Conservation (phyloP, 1,140 invertebrate genomes). For the Brachionus angularis region DNA sequence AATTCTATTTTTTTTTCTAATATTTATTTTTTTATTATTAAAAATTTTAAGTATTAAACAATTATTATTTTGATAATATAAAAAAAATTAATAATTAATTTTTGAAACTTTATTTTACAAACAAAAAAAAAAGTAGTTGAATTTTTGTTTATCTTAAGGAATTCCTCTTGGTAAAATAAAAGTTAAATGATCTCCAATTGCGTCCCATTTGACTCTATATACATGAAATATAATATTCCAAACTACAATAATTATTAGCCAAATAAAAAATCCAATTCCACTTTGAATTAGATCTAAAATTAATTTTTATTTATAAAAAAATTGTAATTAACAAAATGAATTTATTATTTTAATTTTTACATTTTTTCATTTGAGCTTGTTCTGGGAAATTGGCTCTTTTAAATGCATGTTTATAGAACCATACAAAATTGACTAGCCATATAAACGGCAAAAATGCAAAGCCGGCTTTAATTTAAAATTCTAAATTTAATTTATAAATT, state of each 20-base stretch:
- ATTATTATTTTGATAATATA: too few species aligned
- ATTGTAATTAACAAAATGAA: neutral
- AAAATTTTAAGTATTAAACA: too few species aligned
- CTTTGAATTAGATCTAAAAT: conserved; percentile 28
- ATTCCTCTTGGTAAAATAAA: conserved; percentile 40
- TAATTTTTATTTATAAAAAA: too few species aligned
- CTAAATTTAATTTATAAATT: neutral
- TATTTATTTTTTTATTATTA: too few species aligned
- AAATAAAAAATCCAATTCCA: conserved; percentile 2
- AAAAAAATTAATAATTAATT: too few species aligned
- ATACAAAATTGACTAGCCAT: conserved; percentile 42
- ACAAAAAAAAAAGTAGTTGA: neutral
- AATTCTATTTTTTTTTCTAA: too few species aligned
- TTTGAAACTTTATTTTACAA: too few species aligned
- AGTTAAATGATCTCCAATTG: conserved; percentile 35
- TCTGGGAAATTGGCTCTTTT: conserved; percentile 18
- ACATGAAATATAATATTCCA: conserved; percentile 43
- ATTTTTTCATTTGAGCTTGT: conserved; percentile 32
- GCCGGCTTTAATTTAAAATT: conserved; percentile 6
- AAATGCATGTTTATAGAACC: conserved; percentile 44
- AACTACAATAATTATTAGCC: conserved; percentile 9
- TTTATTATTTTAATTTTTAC: neutral
- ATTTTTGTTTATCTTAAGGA: neutral
- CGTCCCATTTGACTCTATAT: conserved; percentile 6
- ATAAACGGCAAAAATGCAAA: conserved; percentile 44